Evolutionary conservation across 2,797 vertebrate genomes (phyloP).

Genomic region (Danionella dracula): DNA sequence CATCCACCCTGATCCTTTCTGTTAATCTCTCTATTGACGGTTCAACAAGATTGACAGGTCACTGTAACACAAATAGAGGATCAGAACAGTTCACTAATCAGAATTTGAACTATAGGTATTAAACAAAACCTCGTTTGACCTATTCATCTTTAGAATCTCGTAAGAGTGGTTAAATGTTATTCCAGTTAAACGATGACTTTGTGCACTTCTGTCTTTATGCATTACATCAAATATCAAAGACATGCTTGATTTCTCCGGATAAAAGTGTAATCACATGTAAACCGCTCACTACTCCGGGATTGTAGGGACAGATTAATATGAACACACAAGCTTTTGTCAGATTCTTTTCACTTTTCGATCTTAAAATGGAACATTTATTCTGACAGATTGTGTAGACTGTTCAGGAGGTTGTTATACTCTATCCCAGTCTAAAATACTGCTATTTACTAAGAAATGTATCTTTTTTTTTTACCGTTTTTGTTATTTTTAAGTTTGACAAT

Average conservation of each 20-base stretch:
- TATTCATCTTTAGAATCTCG: not conserved
- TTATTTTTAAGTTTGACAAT: too few relatives aligned
- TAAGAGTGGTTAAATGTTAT: not conserved
- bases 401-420: too few relatives aligned
- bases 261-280: not conserved
- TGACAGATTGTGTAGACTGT: not conserved
- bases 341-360: too few relatives aligned
- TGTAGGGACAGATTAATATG: not conserved
- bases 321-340: not conserved
- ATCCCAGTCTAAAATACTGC: too few relatives aligned
- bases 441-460: too few relatives aligned
- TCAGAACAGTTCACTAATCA: not conserved
- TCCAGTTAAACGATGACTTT: not conserved
- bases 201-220: not conserved
- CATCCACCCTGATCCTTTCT: not conserved
- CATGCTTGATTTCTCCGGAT: not conserved
- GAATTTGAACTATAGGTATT: constrained; percentile 4
- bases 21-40: constrained; percentile 21
- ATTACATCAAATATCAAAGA: not conserved
- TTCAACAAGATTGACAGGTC: constrained; percentile 17
- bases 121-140: not conserved
- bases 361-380: not conserved
- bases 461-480: too few relatives aligned
- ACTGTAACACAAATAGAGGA: constrained; percentile 6
- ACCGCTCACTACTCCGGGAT: not conserved